Base-by-base conservation (phyloP, 2,888 invertebrate genomes). In the Ormyrus labotus region DNA sequence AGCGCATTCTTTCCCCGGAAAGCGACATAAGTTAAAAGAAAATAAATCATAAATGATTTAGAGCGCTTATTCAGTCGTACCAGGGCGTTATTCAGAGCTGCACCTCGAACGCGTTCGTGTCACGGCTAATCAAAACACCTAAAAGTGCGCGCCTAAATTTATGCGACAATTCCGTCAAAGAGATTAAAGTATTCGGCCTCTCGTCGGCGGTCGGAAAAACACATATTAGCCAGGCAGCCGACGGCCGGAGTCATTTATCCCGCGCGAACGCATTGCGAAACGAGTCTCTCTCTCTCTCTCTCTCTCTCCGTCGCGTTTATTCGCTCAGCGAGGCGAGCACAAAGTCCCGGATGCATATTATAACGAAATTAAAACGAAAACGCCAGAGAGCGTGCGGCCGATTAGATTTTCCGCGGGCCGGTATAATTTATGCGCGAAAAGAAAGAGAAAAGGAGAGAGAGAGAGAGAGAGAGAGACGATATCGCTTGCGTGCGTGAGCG, bases 301-400 rank as follows among this genome's bases (percentile, higher is more conserved):
- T 34, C 34, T 34, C 34, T 34, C 34, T 34, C 34, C 34, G 3
- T 34, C 34, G 34, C 34, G 34, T 34, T 34, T 4, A 34, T 34
- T 34, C 34, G 34, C 34, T 34, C 34, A 4, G 34, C 34, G 34
- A 34, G 34, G 34, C 34, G 34, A 34, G 73, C 50, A 51, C 67
- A 55, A 75, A 76, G 48, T 76, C 61, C 76, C 76, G 69, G 76
- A 68, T 69, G 47, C 76, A 48, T 63, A 69, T 55, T 69, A 69
- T 48, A 76, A 63, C 61, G 55, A 63, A 73, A 78, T 78, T 78
- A 61, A 72, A 78, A 34, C 68, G 34, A 78, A 60, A 71, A 19
- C 67, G 48, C 34, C 4, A 34, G 34, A 4, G 34, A 34, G 34
- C 13, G 72, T 9, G 47, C 19, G n/a, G 55, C 68, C 34, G 78